These are phyloP conservation scores for Turritopsis dohrnii DNA, from an alignment of 30 jellyfish, hydroid and myxozoan species.

Conservation along the genomic window DNA sequence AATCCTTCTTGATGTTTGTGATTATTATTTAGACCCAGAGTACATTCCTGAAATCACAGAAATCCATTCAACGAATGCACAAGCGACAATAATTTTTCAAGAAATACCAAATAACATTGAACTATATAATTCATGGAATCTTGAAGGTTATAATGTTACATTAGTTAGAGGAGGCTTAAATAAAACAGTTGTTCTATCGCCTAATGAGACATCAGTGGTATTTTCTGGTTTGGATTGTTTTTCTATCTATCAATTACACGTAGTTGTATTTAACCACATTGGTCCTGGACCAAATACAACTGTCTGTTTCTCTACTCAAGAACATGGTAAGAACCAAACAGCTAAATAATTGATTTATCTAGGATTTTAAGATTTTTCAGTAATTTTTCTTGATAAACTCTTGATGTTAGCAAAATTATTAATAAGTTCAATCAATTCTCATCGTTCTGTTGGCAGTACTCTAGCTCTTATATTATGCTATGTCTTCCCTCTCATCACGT, in stretches of 20 bases:
- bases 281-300: background rate
- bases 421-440: too few species aligned
- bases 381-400: too few species aligned
- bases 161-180: background rate
- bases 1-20: background rate
- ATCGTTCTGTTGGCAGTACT: too few species aligned
- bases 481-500: background rate
- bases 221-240: constrained; percentile 1
- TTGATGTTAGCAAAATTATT: too few species aligned
- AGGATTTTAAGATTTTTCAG: too few species aligned
- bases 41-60: background rate
- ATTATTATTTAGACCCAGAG: background rate
- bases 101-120: background rate
- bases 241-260: background rate
- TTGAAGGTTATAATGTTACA: background rate
- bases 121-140: background rate
- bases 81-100: background rate
- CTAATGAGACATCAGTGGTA: background rate
- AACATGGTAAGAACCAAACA: background rate
- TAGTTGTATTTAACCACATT: background rate
- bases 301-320: background rate
- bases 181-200: background rate
- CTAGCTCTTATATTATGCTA: too few species aligned
- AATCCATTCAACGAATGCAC: background rate
- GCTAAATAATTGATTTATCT: too few species aligned